Conservation (phyloP, 2,113 vertebrate genomes). For the Maccullochella peelii region DNA sequence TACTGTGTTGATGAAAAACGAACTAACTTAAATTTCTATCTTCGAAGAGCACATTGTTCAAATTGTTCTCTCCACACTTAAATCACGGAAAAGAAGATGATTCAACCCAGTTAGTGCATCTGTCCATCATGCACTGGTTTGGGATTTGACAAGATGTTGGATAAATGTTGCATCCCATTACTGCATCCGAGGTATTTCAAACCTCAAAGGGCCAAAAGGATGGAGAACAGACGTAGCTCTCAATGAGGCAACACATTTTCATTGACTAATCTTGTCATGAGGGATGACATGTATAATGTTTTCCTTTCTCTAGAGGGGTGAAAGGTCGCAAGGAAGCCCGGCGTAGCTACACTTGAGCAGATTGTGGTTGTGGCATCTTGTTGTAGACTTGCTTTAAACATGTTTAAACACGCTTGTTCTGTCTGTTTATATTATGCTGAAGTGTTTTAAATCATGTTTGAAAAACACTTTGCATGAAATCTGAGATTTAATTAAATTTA, state of each 20-base stretch:
- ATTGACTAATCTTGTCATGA: neutral
- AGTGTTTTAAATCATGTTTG: neutral
- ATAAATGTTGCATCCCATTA: neutral
- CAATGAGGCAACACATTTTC: neutral
- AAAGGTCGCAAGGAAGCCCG: neutral
- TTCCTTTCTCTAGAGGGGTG: neutral
- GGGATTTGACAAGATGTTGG: neutral
- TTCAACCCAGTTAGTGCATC: neutral
- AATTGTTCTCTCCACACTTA: neutral
- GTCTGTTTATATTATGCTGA: neutral
- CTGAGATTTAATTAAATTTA: neutral
- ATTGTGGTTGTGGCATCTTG: neutral
- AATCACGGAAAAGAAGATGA: neutral
- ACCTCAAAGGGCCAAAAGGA: neutral
- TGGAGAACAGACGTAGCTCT: neutral
- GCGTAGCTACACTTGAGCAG: neutral
- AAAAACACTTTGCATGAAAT: neutral
- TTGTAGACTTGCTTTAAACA: neutral
- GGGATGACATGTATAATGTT: neutral
- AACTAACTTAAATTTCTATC: neutral
- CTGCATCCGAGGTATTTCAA: neutral
- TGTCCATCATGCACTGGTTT: neutral
- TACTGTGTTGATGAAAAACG: neutral
- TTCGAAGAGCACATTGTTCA: neutral
- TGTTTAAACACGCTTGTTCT: neutral